Evolutionary conservation across 2,888 invertebrate species (phyloP).

Genomic region (Coronaproctus castanopsis): DNA sequence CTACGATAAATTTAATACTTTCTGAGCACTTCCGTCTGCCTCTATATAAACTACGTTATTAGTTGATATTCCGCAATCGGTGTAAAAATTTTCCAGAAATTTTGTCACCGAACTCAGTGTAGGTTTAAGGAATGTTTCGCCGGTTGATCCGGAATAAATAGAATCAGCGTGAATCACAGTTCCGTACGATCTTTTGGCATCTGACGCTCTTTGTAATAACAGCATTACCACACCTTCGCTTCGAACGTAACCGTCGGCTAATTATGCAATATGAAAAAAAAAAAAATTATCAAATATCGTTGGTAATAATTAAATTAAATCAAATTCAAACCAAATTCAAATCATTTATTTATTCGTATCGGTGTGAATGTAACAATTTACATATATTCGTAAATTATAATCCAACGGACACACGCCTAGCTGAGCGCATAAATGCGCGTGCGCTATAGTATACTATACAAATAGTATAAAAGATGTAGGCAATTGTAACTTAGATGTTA

Average conservation of each 20-base stretch:
- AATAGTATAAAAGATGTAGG: too few species aligned
- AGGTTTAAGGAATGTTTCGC: constrained; percentile 24
- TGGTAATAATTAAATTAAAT: too few species aligned
- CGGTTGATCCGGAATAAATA: constrained; percentile 35
- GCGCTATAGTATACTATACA: too few species aligned
- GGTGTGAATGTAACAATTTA: too few species aligned
- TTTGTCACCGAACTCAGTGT: constrained; percentile 18
- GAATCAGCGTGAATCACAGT: constrained; percentile 35
- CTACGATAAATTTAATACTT: constrained; percentile 21
- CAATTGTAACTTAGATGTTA: too few species aligned
- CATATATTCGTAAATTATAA: too few species aligned
- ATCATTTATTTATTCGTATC: too few species aligned
- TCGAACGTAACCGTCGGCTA: constrained; percentile 29
- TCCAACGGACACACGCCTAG: too few species aligned
- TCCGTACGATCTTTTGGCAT: constrained; percentile 29
- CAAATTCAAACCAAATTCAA: too few species aligned
- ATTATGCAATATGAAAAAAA: too few species aligned
- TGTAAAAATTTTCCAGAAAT: constrained; percentile 28
- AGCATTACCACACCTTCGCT: constrained; percentile 30
- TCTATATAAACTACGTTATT: constrained; percentile 33
- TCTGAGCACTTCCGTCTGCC: constrained; percentile 39
- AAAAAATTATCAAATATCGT: constrained; percentile 10
- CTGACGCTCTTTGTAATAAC: constrained; percentile 27
- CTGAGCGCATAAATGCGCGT: too few species aligned
- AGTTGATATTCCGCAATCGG: constrained; percentile 31